phyloP scores from a whole-genome alignment of 2,113 vertebrate genomes.

The Narcine bancroftii region DNA sequence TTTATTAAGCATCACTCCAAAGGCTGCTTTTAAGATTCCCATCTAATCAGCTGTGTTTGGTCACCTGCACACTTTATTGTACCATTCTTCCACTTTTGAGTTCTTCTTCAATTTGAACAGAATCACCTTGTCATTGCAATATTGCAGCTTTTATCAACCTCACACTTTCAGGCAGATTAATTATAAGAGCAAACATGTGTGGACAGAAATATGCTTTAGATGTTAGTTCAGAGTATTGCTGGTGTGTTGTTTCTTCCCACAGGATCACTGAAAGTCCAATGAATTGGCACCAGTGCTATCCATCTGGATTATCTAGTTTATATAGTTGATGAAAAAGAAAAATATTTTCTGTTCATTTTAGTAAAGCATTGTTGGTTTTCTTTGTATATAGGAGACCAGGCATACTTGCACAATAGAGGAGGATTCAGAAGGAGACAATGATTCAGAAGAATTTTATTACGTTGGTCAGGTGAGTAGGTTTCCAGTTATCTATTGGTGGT shows the following conservation, averaged over 20 bases:
- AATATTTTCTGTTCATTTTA: neutral
- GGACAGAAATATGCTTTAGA: neutral
- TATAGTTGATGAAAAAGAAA: neutral
- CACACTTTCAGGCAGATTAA: neutral
- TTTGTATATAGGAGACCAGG: slow-evolving; percentile 57
- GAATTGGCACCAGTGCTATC: neutral
- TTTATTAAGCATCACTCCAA: neutral
- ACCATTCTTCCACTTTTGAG: neutral
- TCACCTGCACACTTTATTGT: neutral
- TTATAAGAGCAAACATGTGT: neutral
- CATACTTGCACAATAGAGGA: slow-evolving; percentile 75
- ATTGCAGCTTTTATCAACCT: neutral
- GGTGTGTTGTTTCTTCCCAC: neutral
- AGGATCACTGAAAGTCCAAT: neutral
- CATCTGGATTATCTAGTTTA: neutral
- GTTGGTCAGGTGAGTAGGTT: slow-evolving; percentile 68
- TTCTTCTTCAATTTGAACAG: neutral
- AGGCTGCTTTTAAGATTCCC: neutral
- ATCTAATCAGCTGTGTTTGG: neutral
- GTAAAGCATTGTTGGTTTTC: slow-evolving; percentile 39
- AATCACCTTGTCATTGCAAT: neutral
- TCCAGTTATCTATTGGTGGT: neutral
- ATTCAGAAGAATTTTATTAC: slow-evolving; percentile 85
- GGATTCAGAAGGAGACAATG: slow-evolving; percentile 83
- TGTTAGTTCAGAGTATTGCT: neutral